Evolutionary conservation across 2,888 invertebrate genomes (phyloP).

Genomic region (Eubasilissa splendida): DNA sequence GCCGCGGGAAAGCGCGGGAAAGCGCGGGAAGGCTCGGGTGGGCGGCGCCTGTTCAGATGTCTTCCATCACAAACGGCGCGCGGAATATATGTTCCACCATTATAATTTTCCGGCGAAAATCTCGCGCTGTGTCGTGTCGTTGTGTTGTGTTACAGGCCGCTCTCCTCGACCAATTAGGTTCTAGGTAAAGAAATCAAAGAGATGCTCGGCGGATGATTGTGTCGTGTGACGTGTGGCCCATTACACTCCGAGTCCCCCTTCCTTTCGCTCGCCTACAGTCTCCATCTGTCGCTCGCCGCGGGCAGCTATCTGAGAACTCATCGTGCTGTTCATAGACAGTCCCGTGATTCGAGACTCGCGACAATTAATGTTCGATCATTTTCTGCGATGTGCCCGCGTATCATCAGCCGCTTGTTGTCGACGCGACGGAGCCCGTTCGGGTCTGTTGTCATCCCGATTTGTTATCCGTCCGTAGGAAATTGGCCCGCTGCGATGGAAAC

Average conservation of each 20-base stretch:
- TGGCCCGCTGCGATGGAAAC: background rate
- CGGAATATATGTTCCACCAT: background rate
- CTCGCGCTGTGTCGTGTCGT: background rate
- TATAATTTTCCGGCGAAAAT: slow-evolving; percentile 13
- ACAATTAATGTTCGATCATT: too few relatives aligned
- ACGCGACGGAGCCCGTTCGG: background rate
- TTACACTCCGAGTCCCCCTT: background rate
- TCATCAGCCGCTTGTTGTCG: background rate
- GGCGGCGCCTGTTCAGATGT: slow-evolving; percentile 24
- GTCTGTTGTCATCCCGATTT: slow-evolving; percentile 11
- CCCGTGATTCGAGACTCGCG: background rate
- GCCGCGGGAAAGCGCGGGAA: background rate
- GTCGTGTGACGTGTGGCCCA: slow-evolving; percentile 19
- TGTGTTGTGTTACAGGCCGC: background rate
- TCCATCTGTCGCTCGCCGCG: background rate
- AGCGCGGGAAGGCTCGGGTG: background rate
- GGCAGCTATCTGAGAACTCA: background rate
- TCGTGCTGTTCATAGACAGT: background rate
- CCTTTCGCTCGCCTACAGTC: background rate
- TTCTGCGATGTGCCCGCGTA: background rate
- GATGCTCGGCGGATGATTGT: slow-evolving; percentile 5
- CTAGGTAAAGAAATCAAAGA: background rate
- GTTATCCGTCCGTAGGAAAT: slow-evolving; percentile 1
- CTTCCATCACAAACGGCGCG: background rate
- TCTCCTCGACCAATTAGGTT: slow-evolving; percentile 1